A percentile compares a stretch with the other conserved stretches of the same genome.
phyloP scores from a whole-genome alignment of 2,888 invertebrate species.

The Actias luna region DNA sequence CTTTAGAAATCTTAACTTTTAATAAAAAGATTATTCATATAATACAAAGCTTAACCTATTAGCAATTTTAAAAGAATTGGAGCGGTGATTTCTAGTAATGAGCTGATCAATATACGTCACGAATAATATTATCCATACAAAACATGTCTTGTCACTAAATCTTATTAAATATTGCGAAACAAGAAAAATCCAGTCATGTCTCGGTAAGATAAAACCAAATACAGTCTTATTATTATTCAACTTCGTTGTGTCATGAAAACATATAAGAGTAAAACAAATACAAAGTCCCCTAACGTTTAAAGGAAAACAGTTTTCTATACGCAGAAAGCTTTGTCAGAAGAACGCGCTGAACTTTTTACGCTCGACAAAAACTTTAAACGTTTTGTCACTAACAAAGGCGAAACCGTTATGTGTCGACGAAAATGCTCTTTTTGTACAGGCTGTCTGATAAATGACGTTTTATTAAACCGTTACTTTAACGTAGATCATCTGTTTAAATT shows the following conservation, averaged over 20 bases:
- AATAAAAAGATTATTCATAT: too few species aligned
- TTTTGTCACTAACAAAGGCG: neutral
- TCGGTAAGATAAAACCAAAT: conserved; percentile 1
- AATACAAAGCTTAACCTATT: too few species aligned
- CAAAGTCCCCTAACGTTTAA: conserved; percentile 3
- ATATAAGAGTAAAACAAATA: conserved; percentile 5
- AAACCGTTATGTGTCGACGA: neutral
- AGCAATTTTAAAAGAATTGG: too few species aligned
- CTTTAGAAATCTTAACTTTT: too few species aligned
- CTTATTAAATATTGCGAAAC: neutral
- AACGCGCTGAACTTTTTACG: neutral
- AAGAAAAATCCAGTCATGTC: neutral
- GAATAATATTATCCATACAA: neutral
- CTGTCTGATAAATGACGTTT: neutral
- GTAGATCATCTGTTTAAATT: neutral
- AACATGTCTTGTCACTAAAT: neutral
- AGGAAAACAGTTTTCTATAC: neutral
- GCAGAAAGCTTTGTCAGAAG: neutral
- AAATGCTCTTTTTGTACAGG: conserved; percentile 8
- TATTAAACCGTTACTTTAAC: neutral
- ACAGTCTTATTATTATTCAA: conserved; percentile 7
- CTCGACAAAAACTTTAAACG: conserved; percentile 6
- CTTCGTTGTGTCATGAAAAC: conserved; percentile 1
- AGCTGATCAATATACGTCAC: too few species aligned
- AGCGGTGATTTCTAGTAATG: too few species aligned